Base-by-base conservation (phyloP, 2,888 invertebrate species). In the Lepidochitona cinerea region DNA sequence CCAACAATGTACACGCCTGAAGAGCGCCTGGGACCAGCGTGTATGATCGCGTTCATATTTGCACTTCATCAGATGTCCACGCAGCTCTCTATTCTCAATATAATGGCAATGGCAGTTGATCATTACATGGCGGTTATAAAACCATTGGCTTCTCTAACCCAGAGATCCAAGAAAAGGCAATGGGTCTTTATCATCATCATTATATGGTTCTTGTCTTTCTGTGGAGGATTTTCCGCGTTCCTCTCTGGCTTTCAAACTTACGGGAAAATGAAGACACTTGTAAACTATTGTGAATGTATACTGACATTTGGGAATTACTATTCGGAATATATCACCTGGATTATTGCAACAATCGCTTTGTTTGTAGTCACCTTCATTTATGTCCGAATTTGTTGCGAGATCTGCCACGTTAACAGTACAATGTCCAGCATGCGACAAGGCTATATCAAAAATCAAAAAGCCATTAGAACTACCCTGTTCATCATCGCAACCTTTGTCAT, bases 241-340 rank as follows among this genome's bases (percentile, higher is more conserved):
- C 33, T 78, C 1, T 69, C 75, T 1, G 73, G 74, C 14, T 37
- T 77, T 29, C 26, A 54, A 18, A 64, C 75, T 23, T 75, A 77
- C 64, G 29, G 41, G 9, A 66, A 76, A 23, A 75, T 70, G 35
- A 53, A 67, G 29, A 75, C 72, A 4, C 72, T 66, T 4, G 32
- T 84, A n/a, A 85, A 86, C 73, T 86, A 81, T 77, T 88, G 88
- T 76, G 84, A 87, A 71, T 81, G 76, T 32, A 81, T 86, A 26
- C 77, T 81, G 77, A 66, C 12, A 14, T 79, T 78, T 53, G 80
- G 80, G 1, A 77, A 77, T 23, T 88, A 83, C 74, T 83, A 86
- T 37, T 83, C 83, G 1, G 87, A 88, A 65, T 87, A 83, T 72
- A 72, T 85, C 7, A 75, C 85, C 9, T 82, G 86, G 35, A 77